phyloP scores from a whole-genome alignment of 2,888 invertebrate species.

The Heteropelma amictum region DNA sequence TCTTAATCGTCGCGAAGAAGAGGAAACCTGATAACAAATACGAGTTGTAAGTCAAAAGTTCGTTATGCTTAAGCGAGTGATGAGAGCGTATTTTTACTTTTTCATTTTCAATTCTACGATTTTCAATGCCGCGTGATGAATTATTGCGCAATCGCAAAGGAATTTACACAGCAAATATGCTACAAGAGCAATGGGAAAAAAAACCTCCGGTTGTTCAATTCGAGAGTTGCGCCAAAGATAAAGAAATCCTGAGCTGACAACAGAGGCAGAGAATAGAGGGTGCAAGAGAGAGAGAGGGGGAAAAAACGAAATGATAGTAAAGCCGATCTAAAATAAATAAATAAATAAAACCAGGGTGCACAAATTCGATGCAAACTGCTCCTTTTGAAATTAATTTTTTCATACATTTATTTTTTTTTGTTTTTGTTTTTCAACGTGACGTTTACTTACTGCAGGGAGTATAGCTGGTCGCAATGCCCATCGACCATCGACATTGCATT shows the following conservation, averaged over 20 bases:
- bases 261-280: neutral
- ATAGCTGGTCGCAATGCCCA: constrained; percentile 78
- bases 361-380: constrained; percentile 1
- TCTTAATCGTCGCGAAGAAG: no score
- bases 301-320: neutral
- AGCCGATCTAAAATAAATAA: constrained; percentile 33
- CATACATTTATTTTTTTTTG: neutral
- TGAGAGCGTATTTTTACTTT: neutral
- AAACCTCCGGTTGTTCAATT: no score
- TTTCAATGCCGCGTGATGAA: neutral
- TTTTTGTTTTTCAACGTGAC: constrained; percentile 53
- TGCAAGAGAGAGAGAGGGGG: neutral
- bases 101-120: neutral
- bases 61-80: neutral
- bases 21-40: no score
- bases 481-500: constrained; percentile 77
- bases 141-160: neutral
- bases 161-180: no score
- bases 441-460: constrained; percentile 78
- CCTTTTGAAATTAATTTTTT: constrained; percentile 2
- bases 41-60: no score
- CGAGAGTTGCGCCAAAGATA: neutral
- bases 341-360: constrained; percentile 44
- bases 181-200: no score
- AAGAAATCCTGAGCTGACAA: neutral